Evolutionary conservation across 2,888 invertebrate species (phyloP).

Genomic region (Melanostoma scalare): DNA sequence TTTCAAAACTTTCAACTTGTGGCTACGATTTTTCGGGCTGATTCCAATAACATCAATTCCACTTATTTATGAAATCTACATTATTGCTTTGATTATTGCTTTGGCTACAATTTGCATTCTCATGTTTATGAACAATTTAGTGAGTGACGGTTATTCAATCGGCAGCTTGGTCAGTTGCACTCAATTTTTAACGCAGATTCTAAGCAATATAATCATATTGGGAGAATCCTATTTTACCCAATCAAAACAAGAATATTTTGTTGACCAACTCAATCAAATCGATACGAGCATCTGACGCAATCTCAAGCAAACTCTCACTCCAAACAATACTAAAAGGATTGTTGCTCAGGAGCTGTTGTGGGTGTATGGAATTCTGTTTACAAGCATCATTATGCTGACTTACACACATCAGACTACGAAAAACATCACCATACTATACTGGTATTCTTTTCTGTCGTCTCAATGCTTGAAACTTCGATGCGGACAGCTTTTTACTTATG

Average conservation of each 20-base stretch:
- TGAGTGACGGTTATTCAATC: constrained; percentile 54
- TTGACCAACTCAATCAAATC: constrained; percentile 68
- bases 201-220: constrained; percentile 74
- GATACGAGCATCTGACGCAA: constrained; percentile 56
- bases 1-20: constrained; percentile 18
- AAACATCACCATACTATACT: constrained; percentile 70
- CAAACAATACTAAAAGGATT: neutral
- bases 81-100: constrained; percentile 63
- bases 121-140: constrained; percentile 45
- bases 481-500: constrained; percentile 75
- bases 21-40: constrained; percentile 64
- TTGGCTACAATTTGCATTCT: constrained; percentile 40
- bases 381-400: constrained; percentile 69
- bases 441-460: constrained; percentile 72
- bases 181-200: constrained; percentile 73
- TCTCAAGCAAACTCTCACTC: constrained; percentile 40
- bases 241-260: constrained; percentile 53
- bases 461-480: constrained; percentile 77
- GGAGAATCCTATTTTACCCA: constrained; percentile 74
- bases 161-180: constrained; percentile 70
- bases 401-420: constrained; percentile 66
- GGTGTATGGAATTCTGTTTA: constrained; percentile 60
- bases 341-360: constrained; percentile 55
- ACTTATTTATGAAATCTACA: constrained; percentile 45
- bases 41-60: constrained; percentile 39